Evolutionary conservation across 2,888 invertebrate species (phyloP).

Genomic region (Lasioglossum calceatum): DNA sequence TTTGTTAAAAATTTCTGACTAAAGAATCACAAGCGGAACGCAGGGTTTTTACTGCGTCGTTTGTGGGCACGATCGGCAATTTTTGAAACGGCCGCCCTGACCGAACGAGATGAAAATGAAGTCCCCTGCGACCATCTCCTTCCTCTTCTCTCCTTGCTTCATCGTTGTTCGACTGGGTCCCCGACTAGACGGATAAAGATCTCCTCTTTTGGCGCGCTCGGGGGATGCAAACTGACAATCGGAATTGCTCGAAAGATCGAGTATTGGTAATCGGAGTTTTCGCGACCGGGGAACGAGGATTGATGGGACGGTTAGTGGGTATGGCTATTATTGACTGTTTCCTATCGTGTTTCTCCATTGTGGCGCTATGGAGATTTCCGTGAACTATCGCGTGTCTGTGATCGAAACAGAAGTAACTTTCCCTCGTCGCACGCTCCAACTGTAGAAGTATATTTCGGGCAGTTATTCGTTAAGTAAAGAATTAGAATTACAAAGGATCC

Average conservation of each 20-base stretch:
- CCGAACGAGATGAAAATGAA: conserved; percentile 54
- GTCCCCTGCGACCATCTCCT: conserved; percentile 9
- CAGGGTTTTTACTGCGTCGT: conserved; percentile 51
- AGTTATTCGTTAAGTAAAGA: not conserved
- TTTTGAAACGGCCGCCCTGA: conserved; percentile 44
- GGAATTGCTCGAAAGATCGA: conserved; percentile 18
- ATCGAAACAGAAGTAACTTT: not conserved
- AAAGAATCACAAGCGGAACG: not conserved
- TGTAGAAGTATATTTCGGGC: not conserved
- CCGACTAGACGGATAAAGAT: conserved; percentile 31
- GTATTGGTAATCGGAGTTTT: conserved; percentile 10
- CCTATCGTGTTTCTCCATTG: conserved; percentile 10
- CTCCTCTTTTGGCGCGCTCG: conserved; percentile 16
- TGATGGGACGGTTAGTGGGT: not conserved
- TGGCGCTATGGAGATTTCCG: not conserved
- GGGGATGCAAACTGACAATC: conserved; percentile 18
- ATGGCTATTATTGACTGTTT: conserved; percentile 10
- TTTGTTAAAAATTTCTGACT: not conserved
- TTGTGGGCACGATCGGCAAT: conserved; percentile 45
- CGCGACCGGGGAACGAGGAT: conserved; percentile 11
- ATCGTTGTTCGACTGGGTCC: conserved; percentile 17
- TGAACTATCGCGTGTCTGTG: not conserved
- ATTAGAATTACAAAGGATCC: not conserved
- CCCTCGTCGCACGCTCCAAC: not conserved
- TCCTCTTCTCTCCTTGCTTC: not conserved